Base-by-base conservation (phyloP, 2,797 vertebrate species). In the Strix occidentalis region DNA sequence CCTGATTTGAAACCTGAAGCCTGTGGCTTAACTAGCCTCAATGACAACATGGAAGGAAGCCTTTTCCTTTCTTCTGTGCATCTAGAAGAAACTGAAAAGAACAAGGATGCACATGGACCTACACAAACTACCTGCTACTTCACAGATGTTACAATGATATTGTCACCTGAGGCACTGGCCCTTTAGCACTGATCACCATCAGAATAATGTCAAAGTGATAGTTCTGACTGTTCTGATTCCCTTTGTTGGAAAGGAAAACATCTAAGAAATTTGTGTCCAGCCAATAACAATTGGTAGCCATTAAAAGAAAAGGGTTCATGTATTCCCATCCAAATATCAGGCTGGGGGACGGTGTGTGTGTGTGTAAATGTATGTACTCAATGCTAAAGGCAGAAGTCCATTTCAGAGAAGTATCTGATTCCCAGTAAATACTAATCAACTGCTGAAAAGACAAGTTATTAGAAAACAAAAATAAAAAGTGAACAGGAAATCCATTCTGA, bases 271-370 rank as follows among this genome's bases (percentile, higher is more conserved):
- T 31, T 29, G 2, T 65, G 43, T 51, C 14, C 18, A 75, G 24
- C 8, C 21, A 70, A 8, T 50, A 87, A 37, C 8, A 89, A 37
- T 1, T 4, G 6, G 6, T 48, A 51, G 45, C 19, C 75, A 72
- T 60, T 64, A 78, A 75, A 81, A 78, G 13, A 51, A 56, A 88
- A 78, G 5, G 14, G 3, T 10, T 66, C 37, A 3, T 70, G 18
- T 46, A 65, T 74, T 90, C 26, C 21, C 39, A 84, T 35, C 14
- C 13, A 65, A 84, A 26, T 13, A 53, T 21, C 46, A 60, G 39
- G 19, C 39, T 84, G 43, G 21, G 8, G 24, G 12, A 31, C 7
- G 16, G 16, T 0, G 0, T 20, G 35, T 28, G 31, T 11, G 2
- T 29, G 16, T 12, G 4, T 46, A 46, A 46, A 46, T 46, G 10